Evolutionary conservation across 2,113 vertebrate genomes (phyloP).

Genomic region (Hyaena hyaena): DNA sequence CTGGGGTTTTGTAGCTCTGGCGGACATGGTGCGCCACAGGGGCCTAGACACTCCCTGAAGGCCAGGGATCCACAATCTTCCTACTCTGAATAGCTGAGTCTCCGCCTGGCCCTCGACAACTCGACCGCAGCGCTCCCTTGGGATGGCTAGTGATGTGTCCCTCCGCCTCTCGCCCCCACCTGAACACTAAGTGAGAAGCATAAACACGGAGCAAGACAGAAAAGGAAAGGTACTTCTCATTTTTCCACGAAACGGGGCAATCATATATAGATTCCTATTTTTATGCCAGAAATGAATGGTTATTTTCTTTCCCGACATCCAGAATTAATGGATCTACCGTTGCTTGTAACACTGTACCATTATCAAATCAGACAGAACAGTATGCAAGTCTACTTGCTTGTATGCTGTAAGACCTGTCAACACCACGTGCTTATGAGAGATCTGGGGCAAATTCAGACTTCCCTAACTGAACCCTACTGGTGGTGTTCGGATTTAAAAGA

Average conservation of each 20-base stretch:
- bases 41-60: neutral
- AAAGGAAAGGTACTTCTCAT: neutral
- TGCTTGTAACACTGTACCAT: neutral
- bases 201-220: neutral
- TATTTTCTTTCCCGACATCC: neutral
- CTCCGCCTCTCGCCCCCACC: neutral
- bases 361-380: neutral
- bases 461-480: neutral
- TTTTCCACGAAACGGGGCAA: neutral
- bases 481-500: neutral
- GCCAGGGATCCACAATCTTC: neutral
- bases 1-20: no score
- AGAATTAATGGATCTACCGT: neutral
- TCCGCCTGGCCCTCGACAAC: fast-evolving
- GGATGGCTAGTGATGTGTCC: fast-evolving
- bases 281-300: neutral
- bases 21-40: neutral
- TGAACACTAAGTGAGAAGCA: neutral
- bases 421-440: neutral
- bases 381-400: neutral
- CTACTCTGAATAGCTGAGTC: neutral
- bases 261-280: neutral
- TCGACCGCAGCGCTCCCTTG: no score
- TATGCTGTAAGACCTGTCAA: neutral
- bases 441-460: neutral